Conservation (phyloP, 2,113 vertebrate genomes). For the Cyanoderma ruficeps region DNA sequence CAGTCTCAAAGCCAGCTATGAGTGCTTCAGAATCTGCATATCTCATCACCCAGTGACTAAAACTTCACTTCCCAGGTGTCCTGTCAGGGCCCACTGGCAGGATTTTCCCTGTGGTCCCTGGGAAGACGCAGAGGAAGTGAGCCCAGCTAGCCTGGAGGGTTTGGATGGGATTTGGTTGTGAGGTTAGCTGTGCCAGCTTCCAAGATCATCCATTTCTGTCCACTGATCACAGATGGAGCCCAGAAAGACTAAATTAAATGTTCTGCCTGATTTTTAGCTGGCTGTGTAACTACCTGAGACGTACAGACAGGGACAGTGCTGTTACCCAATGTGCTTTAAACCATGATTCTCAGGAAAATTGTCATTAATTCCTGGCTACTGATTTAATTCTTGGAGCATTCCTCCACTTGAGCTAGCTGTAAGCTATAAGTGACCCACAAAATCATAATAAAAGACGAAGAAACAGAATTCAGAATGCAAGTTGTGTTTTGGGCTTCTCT, state of each 20-base stretch:
- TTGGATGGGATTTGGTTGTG: not conserved
- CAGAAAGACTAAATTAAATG: not conserved
- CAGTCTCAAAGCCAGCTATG: not conserved
- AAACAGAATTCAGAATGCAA: not conserved
- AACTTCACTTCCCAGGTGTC: not conserved
- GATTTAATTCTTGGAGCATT: not conserved
- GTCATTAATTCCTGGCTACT: not conserved
- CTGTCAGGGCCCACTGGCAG: not conserved
- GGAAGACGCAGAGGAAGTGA: not conserved
- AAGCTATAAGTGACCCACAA: not conserved
- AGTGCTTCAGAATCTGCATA: not conserved
- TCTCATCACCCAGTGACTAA: not conserved
- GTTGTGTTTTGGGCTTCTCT: not conserved
- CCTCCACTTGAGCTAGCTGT: not conserved
- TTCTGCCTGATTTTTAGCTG: not conserved
- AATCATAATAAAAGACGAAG: not conserved
- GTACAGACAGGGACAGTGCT: not conserved
- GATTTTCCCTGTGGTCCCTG: not conserved
- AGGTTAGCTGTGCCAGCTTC: not conserved
- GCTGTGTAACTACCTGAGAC: not conserved
- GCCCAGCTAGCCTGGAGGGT: not conserved
- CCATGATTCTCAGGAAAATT: not conserved
- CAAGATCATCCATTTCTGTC: not conserved
- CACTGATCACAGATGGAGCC: not conserved
- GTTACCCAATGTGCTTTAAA: not conserved